Conservation (phyloP, 2,113 vertebrate species). For the Dinomys branickii region DNA sequence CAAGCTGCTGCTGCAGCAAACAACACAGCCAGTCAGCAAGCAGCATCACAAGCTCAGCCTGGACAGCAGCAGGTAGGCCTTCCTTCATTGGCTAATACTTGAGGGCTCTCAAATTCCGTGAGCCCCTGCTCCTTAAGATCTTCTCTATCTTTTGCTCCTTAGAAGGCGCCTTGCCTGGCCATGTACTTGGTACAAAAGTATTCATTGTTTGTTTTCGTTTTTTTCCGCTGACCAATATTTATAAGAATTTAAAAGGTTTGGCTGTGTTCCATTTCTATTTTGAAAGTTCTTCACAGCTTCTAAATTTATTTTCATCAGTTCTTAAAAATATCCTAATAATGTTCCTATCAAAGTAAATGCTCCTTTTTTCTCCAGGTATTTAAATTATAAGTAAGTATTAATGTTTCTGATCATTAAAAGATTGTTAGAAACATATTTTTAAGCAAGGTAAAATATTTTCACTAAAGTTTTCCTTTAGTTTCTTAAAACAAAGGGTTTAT, state of each 20-base stretch:
- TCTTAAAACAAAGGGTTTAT: constrained; percentile 38
- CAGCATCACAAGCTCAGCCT: constrained; percentile 93
- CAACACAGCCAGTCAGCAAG: constrained; percentile 93
- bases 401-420: not conserved
- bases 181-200: not conserved
- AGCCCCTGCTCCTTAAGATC: not conserved
- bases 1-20: constrained; percentile 93
- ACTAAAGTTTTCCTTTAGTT: constrained; percentile 13
- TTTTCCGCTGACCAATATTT: not conserved
- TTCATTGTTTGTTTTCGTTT: not conserved
- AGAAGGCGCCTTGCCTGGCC: not conserved
- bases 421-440: constrained; percentile 20
- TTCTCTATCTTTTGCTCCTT: not conserved
- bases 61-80: constrained; percentile 93
- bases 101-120: not conserved
- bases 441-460: constrained; percentile 41
- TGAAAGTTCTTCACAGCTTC: constrained; percentile 31
- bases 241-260: not conserved
- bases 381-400: constrained; percentile 28
- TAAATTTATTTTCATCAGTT: constrained; percentile 26
- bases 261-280: constrained; percentile 10
- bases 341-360: not conserved
- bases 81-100: constrained; percentile 8
- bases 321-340: not conserved
- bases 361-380: constrained; percentile 36